Evolutionary conservation across 2,888 invertebrate species (phyloP), one percentile per base, ranked within the genome.

Genomic region (Dione juno): DNA sequence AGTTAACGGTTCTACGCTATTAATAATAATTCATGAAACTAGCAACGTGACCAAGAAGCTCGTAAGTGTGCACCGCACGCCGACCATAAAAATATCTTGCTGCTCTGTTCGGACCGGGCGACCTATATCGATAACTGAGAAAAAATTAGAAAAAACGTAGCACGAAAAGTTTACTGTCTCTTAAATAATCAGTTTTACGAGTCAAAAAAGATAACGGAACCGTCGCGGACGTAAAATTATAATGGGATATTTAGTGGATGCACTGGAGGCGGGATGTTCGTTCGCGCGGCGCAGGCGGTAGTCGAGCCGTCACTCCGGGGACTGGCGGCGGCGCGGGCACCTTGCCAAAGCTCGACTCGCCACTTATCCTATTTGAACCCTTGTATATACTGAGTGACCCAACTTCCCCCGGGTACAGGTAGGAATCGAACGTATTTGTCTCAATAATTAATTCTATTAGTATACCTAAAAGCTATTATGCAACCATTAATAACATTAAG

Each of bases 11-110:
- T 86, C 80, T 86, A 86, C 81, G 87, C 87, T 89, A 88, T 87
- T 87, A 88, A 88, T 89, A 89, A 88, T 88, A 87, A 87, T 86
- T 85, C 84, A 86, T 87, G 87, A 84, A 86, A 85, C 85, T 83
- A 84, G 85, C 84, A 81, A 83, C 85, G 85, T 83, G 87, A 84
- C 86, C 87, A 82, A 78, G 82, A 83, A 84, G 86, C 82, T 86
- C 84, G 86, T 84, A 83, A 87, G 88, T 89, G 87, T 89, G 87
- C 88, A 88, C 86, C 86, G 83, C 86, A 88, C 87, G 84, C 88
- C 86, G 85, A 88, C 84, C 89, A 90, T 92, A 92, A 92, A 93
- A 93, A 93, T 93, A 93, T 90, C 92, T 86, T 90, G 86, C 89
- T 88, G 88, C 89, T 86, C 88, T 88, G 87, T 83, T 85, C 82